phyloP scores from a whole-genome alignment of 1,140 invertebrate species.

The Cyclina sinensis region DNA sequence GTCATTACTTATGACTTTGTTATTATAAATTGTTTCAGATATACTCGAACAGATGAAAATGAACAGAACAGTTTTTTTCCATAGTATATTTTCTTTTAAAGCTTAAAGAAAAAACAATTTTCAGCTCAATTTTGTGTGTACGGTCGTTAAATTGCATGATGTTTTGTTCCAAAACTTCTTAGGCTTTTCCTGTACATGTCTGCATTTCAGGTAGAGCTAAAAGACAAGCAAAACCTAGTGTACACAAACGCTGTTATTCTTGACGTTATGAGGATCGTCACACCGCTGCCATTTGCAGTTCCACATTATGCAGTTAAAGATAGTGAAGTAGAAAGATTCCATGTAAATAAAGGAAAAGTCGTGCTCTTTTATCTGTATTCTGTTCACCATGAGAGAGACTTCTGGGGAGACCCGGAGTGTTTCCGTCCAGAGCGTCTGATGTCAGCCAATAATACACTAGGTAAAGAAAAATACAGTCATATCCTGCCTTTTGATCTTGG shows the following conservation, averaged over 20 bases:
- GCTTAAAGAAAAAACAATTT: too few relatives aligned
- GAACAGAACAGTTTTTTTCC: too few relatives aligned
- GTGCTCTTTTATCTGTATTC: conserved; percentile 19
- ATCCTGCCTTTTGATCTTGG: conserved; percentile 13
- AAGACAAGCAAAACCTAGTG: conserved; percentile 88
- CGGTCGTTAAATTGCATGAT: too few relatives aligned
- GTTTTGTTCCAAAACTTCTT: too few relatives aligned
- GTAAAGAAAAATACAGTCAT: not conserved
- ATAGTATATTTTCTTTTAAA: too few relatives aligned
- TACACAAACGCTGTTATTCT: conserved; percentile 8
- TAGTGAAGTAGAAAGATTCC: not conserved
- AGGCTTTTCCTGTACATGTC: conserved; percentile 96
- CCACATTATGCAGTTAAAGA: conserved; percentile 8
- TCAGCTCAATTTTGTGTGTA: too few relatives aligned
- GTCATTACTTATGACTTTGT: too few relatives aligned
- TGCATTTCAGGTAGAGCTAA: conserved; percentile 92
- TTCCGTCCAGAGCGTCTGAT: conserved; percentile 29
- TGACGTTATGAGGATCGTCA: not conserved
- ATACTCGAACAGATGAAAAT: too few relatives aligned
- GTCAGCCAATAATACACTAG: not conserved
- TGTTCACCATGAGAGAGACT: conserved; percentile 2
- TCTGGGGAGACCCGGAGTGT: conserved; percentile 25
- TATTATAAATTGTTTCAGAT: too few relatives aligned
- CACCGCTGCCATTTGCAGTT: not conserved
- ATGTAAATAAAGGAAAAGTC: conserved; percentile 6